Conservation (phyloP, 2,797 vertebrate species). For the Cephalopachus bancanus region DNA sequence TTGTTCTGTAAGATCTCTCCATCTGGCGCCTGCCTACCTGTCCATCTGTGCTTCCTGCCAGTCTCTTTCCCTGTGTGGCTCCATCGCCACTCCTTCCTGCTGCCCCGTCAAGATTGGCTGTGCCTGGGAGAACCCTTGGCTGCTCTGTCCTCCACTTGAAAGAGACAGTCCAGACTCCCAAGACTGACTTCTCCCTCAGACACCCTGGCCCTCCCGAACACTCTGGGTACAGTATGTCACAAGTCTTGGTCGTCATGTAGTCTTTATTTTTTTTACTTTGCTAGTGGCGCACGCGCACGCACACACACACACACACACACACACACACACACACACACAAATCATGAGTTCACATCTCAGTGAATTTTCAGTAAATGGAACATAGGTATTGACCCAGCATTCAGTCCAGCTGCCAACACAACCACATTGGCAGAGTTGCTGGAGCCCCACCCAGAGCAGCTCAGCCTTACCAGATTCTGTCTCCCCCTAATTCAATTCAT, state of each 20-base stretch:
- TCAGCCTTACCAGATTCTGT: not conserved
- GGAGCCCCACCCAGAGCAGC: no score
- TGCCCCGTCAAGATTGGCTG: accelerated
- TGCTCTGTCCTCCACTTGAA: not conserved
- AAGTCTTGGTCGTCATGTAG: not conserved
- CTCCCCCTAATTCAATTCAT: not conserved
- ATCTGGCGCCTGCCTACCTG: no score
- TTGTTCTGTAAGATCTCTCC: not conserved
- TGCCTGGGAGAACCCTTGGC: not conserved
- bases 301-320: not conserved
- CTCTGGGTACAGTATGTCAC: not conserved
- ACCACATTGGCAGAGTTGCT: not conserved
- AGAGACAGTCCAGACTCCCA: not conserved
- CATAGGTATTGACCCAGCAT: not conserved
- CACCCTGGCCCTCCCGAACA: not conserved
- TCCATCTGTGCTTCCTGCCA: no score
- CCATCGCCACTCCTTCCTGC: not conserved
- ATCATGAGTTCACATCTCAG: not conserved
- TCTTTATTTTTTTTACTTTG: not conserved
- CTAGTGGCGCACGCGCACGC: not conserved
- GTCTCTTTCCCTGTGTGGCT: not conserved
- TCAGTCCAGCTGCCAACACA: no score
- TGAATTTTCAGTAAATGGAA: not conserved
- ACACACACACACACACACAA: not conserved
- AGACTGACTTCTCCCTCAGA: not conserved